Base-by-base conservation (phyloP, 2,888 invertebrate species). In the Rhodophaea formosa region DNA sequence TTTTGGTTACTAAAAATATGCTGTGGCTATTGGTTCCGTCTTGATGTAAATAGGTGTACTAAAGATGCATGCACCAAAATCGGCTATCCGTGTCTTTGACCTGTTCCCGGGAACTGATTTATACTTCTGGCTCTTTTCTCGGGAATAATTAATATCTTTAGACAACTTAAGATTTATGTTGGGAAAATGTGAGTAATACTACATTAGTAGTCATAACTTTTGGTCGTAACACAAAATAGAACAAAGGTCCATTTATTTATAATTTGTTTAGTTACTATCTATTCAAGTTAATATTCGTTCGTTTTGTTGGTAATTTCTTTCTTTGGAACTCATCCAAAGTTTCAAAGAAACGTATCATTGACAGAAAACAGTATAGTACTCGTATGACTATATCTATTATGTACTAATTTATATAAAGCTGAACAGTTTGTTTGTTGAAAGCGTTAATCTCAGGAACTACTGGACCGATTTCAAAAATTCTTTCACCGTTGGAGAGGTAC, bases 1-100 rank as follows among this genome's bases (percentile, higher is more conserved):
- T 35, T 35, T 35, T 51, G 35, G 15, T 15, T 8, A 8, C 32
- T 23, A 5, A 23, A 5, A 23, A 32, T 15, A 29, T 39, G 5
- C n/a, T 39, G 12, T 39, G 39, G 3, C 2, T 1, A 39, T n/a
- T 39, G 39, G 39, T 39, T 39, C 2, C 51, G n/a, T n/a, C n/a
- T n/a, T n/a, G 35, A 17, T 51, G 35, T 16, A 51, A 35, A 51
- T 51, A 35, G 51, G 17, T 51, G 35, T 17, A 35, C 17, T 51
- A 51, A 51, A 51, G 32, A 35, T 39, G 51, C 16, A 17, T 35
- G 51, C 51, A 17, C 35, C 17, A 15, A 51, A 35, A 17, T 51
- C n/a, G 51, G 51, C 17, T 16, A 17, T 16, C 17, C 16, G 51
- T 51, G 35, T 35, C 51, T 51, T 51, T 51, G 51, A 51, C 51